Evolutionary conservation across 30 jellyfish, hydroid and myxozoan species (phyloP), one percentile per base, ranked within the genome.

Genomic region (Aurelia coerulea): DNA sequence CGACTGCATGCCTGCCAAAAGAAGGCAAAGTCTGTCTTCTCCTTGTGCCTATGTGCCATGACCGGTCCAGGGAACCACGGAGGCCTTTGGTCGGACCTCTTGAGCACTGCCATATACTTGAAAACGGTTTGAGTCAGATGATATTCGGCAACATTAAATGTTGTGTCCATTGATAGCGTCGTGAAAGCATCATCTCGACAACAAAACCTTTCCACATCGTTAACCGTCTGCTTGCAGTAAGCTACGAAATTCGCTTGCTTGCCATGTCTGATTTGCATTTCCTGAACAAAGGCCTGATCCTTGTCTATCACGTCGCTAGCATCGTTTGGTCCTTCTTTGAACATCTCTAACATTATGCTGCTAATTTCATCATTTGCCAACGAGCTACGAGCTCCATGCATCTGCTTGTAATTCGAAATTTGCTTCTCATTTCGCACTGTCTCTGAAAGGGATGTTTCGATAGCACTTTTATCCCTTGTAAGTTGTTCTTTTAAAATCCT

Each of bases 51-150:
- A 37, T 71, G 72, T 15, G 65, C 82, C 62, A 71, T 34, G 29
- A 71, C 65, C 34, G 82, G 82, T 17, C 82, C 82, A 71, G 82
- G 82, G 39, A 71, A 71, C 82, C 82, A 71, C 12, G 82, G 82
- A 69, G 19, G 82, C 6, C 31, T 71, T 17, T 31, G 31, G 17
- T 39, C 65, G 65, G 31, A 16, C 34, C 82, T 39, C 17, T 71
- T 39, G n/a, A 71, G 69, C 31, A 71, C 16, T 14, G 82, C 81
- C 67, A 71, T 13, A 35, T 71, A 13, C 65, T 35, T 17, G 81
- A 13, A 71, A 10, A 19, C 70, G 10, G 81, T 71, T 35, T 71
- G 81, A 33, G 67, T 71, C 18, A 33, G 16, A 33, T 71, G 65
- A 71, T 71, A 46, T 13, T 46, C 67, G 10, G 81, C 70, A 14